Evolutionary conservation across 1,140 invertebrate genomes (phyloP), one percentile per base, ranked within the genome.

Genomic region (Charaxes varanes): DNA sequence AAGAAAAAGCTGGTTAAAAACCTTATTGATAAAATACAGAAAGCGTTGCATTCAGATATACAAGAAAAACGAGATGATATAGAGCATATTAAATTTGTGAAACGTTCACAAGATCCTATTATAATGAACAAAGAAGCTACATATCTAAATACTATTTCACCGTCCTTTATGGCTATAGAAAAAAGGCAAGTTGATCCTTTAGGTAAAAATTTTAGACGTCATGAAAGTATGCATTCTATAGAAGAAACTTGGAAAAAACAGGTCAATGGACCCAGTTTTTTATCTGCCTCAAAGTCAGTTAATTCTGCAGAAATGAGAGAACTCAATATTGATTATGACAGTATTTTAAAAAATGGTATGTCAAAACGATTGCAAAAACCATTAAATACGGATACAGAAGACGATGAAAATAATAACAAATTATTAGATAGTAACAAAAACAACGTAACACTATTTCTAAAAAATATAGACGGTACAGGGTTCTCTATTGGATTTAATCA

Each of bases 401-500:
- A 42, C 22, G 34, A 55, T 3, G 46, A 60, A 4, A 11, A 16
- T 16, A 14, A 51, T 13, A 14, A 42, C 8, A 57, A 52, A 28
- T 22, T 38, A 0, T 50, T 10, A 12, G 12, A 46, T 35, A 30
- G 41, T 11, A 48, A 62, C 37, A 27, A 47, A 2, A 58, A 53
- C n/a, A 74, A 77, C 33, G 28, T 68, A 0, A 68, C 69, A 6
- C 61, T 79, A 18, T 56, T 66, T 17, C 44, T 79, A 3, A 79
- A 76, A 54, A 66, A 76, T 22, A 63, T 82, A 17, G 72, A 64
- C 48, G 67, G 71, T 0, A 62, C 65, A 41, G 78, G 78, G 1
- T 68, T 78, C 28, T 64, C 74, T n/a, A 55, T 79, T 12, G 74
- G 74, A 12, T 69, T 74, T 24, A 76, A 76, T 42, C 67, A 73